Conservation (phyloP, 2,113 vertebrate genomes). For the Xyliphius kryptos region DNA sequence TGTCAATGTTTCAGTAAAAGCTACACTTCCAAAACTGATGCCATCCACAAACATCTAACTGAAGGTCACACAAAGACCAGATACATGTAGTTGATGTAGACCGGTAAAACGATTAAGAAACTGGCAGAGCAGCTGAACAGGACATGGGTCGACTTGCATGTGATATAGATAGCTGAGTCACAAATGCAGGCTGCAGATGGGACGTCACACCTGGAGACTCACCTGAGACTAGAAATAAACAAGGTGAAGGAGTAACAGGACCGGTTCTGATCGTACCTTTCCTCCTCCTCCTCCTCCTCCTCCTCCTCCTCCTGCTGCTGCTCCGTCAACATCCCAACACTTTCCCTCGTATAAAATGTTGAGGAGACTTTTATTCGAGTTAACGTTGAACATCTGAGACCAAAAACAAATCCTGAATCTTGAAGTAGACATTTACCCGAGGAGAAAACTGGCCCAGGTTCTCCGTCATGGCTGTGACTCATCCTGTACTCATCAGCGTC, state of each 20-base stretch:
- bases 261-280: slow-evolving; percentile 43
- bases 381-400: slow-evolving; percentile 34
- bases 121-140: no score
- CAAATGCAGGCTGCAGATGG: slow-evolving; percentile 49
- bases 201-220: slow-evolving; percentile 47
- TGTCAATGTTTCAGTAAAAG: no score
- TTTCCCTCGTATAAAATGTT: slow-evolving; percentile 37
- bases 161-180: slow-evolving; percentile 43
- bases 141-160: no score
- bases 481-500: slow-evolving; percentile 78
- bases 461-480: slow-evolving; percentile 69
- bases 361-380: slow-evolving; percentile 38
- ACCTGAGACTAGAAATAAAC: background rate
- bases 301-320: slow-evolving; percentile 78
- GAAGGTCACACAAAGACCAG: no score
- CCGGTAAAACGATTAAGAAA: no score
- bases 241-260: slow-evolving; percentile 36
- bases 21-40: no score
- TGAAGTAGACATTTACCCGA: slow-evolving; percentile 49
- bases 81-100: no score
- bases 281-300: no score
- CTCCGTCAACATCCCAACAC: slow-evolving; percentile 58
- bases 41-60: no score
- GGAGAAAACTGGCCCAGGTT: slow-evolving; percentile 49
- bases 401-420: slow-evolving; percentile 49